phyloP scores from a whole-genome alignment of 2,888 invertebrate genomes.

The Lamellibrachia columna region DNA sequence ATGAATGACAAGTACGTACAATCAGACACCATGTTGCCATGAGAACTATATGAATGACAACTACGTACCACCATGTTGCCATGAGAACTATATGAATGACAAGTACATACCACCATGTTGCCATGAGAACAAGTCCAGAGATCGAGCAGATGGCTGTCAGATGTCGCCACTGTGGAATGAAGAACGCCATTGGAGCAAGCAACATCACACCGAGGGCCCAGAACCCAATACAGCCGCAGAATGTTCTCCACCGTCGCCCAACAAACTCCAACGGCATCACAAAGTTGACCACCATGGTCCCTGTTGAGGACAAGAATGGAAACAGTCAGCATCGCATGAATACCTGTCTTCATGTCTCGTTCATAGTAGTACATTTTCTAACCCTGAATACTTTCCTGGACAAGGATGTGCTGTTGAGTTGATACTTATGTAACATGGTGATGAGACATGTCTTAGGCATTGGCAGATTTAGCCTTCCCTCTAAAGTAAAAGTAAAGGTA shows the following conservation, averaged over 20 bases:
- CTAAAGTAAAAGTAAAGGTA: too few relatives aligned
- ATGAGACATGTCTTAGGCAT: too few relatives aligned
- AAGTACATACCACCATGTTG: conserved; percentile 57
- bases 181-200: conserved; percentile 55
- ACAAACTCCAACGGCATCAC: conserved; percentile 62
- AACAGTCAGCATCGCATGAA: too few relatives aligned
- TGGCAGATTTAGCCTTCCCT: too few relatives aligned
- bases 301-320: conserved; percentile 38
- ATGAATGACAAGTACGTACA: too few relatives aligned
- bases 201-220: conserved; percentile 61
- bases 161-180: conserved; percentile 58
- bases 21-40: too few relatives aligned
- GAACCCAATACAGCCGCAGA: conserved; percentile 62
- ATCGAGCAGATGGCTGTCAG: conserved; percentile 53
- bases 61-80: conserved; percentile 34
- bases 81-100: conserved; percentile 43
- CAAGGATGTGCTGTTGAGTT: too few relatives aligned
- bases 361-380: too few relatives aligned
- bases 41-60: background rate
- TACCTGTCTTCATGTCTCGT: too few relatives aligned
- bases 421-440: too few relatives aligned
- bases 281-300: conserved; percentile 61
- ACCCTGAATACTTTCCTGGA: too few relatives aligned
- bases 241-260: conserved; percentile 59
- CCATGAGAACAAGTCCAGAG: conserved; percentile 50